Conservation (phyloP, 2,113 vertebrate species). For the Tonatia bakeri region DNA sequence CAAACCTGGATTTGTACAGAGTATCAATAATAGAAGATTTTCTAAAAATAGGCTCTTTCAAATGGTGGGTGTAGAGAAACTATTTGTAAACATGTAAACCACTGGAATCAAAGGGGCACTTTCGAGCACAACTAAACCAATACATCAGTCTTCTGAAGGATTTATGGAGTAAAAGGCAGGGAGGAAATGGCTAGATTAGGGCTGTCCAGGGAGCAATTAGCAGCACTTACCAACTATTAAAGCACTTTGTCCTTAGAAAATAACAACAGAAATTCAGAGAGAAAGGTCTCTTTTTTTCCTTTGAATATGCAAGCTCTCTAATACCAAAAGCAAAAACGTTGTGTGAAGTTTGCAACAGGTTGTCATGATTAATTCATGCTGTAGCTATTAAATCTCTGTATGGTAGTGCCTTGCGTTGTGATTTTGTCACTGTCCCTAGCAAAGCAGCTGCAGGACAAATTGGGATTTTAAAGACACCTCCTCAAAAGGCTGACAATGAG, state of each 20-base stretch:
- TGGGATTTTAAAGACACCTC: neutral
- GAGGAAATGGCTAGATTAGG: conserved; percentile 79
- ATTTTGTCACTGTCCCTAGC: conserved; percentile 48
- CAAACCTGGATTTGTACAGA: neutral
- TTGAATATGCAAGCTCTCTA: conserved; percentile 65
- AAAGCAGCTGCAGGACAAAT: conserved; percentile 15
- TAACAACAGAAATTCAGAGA: conserved; percentile 66
- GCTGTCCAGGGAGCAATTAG: conserved; percentile 81
- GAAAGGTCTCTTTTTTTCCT: conserved; percentile 71
- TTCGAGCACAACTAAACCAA: conserved; percentile 77
- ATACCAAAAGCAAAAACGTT: conserved; percentile 54
- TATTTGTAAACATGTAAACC: conserved; percentile 63
- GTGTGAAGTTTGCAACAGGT: conserved; percentile 65
- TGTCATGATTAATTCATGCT: conserved; percentile 55
- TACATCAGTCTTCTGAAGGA: conserved; percentile 77
- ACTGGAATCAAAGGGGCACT: conserved; percentile 73
- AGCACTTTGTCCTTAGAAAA: conserved; percentile 76
- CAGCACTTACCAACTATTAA: conserved; percentile 79
- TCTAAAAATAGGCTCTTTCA: conserved; percentile 52
- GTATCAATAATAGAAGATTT: conserved; percentile 21
- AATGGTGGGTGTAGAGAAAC: neutral
- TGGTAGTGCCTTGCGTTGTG: neutral
- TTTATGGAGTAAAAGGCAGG: conserved; percentile 78
- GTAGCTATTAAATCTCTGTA: conserved; percentile 25
- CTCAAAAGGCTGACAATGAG: neutral